phyloP scores from a whole-genome alignment of 2,113 vertebrate genomes.

The Hiodon alosoides region DNA sequence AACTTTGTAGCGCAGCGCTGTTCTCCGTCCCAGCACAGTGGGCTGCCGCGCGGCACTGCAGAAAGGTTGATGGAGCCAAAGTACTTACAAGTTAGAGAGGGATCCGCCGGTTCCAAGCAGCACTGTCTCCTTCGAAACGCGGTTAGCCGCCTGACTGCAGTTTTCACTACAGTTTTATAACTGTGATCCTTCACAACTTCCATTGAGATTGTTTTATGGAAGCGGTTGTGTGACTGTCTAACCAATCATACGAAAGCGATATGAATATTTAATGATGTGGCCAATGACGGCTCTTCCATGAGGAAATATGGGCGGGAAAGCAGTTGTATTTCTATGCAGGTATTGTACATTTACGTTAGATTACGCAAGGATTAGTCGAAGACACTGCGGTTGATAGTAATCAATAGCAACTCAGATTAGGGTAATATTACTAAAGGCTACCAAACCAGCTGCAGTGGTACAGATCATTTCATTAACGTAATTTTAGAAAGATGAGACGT shows the following conservation, averaged over 20 bases:
- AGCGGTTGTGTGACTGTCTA: slow-evolving; percentile 41
- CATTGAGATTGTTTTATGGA: slow-evolving; percentile 63
- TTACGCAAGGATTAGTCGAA: not conserved
- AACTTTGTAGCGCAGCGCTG: slow-evolving; percentile 10
- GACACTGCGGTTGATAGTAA: slow-evolving; percentile 2
- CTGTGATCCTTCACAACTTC: slow-evolving; percentile 62
- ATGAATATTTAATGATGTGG: slow-evolving; percentile 41
- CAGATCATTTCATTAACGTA: too few species aligned
- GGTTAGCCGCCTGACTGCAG: not conserved
- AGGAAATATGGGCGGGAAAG: slow-evolving; percentile 40
- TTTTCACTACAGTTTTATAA: not conserved
- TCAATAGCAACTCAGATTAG: not conserved
- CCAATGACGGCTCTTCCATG: slow-evolving; percentile 44
- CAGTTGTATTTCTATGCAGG: slow-evolving; percentile 19
- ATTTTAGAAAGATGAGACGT: not conserved
- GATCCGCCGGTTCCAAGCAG: not conserved
- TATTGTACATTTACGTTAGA: slow-evolving; percentile 28
- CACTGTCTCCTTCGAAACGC: not conserved
- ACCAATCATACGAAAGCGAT: slow-evolving; percentile 46
- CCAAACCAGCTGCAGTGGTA: too few species aligned
- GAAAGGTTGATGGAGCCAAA: not conserved
- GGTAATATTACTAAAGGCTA: not conserved
- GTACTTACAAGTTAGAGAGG: slow-evolving; percentile 13
- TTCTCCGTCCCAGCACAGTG: not conserved
- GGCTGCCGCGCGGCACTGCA: slow-evolving; percentile 5